phyloP scores from a whole-genome alignment of 2,888 invertebrate species.

The Glyphotaelius pellucidus region DNA sequence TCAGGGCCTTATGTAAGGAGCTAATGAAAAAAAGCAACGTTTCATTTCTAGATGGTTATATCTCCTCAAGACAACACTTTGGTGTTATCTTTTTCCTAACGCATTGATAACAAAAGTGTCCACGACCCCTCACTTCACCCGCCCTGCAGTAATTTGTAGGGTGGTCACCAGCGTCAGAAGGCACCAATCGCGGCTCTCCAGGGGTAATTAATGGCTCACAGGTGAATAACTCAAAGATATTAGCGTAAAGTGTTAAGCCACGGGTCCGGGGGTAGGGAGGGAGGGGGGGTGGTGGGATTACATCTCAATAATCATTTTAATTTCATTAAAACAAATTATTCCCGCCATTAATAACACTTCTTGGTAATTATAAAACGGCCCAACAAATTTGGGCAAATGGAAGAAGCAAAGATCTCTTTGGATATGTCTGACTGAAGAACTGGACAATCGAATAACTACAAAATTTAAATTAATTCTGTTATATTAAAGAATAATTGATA shows the following conservation, averaged over 20 bases:
- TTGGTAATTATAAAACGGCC: not conserved
- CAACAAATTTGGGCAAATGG: not conserved
- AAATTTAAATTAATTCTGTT: too few species aligned
- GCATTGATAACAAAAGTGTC: not conserved
- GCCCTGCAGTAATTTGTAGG: slow-evolving; percentile 7
- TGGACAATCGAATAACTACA: too few species aligned
- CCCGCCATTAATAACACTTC: not conserved
- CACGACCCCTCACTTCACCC: not conserved
- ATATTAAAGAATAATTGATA: too few species aligned
- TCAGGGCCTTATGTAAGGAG: too few species aligned
- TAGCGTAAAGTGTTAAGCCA: not conserved
- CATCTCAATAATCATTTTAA: slow-evolving; percentile 25
- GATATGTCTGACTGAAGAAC: too few species aligned
- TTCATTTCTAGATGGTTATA: too few species aligned
- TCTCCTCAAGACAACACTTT: too few species aligned
- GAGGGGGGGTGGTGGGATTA: not conserved
- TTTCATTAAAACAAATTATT: slow-evolving; percentile 27
- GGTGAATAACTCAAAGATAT: slow-evolving; percentile 20
- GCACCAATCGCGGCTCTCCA: slow-evolving; percentile 13
- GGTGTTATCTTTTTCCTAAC: too few species aligned
- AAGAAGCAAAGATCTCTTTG: not conserved
- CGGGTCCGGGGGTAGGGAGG: not conserved
- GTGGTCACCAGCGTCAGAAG: not conserved
- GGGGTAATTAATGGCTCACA: slow-evolving; percentile 10
- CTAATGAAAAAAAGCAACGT: too few species aligned